Percentiles rank a stretch among this genome's conserved stretches.
phyloP scores from a whole-genome alignment of 2,888 invertebrate species.

The Hybos culiciformis region DNA sequence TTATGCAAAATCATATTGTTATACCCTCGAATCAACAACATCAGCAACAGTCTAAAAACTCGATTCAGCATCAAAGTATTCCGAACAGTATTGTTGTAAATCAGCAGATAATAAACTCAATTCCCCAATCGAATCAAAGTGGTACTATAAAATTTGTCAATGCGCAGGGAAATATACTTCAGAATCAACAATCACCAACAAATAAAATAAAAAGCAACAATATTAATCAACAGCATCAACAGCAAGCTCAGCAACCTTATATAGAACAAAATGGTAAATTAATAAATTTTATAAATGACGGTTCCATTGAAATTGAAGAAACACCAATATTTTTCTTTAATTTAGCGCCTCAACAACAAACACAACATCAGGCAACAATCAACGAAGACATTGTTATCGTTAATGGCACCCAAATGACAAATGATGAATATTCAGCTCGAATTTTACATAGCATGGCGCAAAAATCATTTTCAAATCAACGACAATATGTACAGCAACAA shows the following conservation, averaged over 20 bases:
- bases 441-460: conserved; percentile 36
- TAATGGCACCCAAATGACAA: conserved; percentile 35
- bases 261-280: conserved; percentile 9
- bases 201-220: conserved; percentile 9
- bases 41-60: conserved; percentile 5
- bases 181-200: conserved; percentile 20
- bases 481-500: conserved; percentile 22
- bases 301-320: conserved; percentile 14
- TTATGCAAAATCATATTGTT: conserved; percentile 14
- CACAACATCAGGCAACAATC: conserved; percentile 18
- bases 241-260: conserved; percentile 12
- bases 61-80: conserved; percentile 6
- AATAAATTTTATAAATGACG: conserved; percentile 11
- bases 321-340: no score
- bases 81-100: conserved; percentile 17
- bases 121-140: conserved; percentile 6
- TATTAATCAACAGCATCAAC: conserved; percentile 12
- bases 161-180: conserved; percentile 33
- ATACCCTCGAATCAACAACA: conserved; percentile 8
- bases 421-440: conserved; percentile 33
- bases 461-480: conserved; percentile 28
- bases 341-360: conserved; percentile 15
- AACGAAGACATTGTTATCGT: conserved; percentile 34
- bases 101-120: conserved; percentile 16
- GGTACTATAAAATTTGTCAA: conserved; percentile 35